Conservation (phyloP, 2,797 vertebrate species). For the Podargus strigoides region DNA sequence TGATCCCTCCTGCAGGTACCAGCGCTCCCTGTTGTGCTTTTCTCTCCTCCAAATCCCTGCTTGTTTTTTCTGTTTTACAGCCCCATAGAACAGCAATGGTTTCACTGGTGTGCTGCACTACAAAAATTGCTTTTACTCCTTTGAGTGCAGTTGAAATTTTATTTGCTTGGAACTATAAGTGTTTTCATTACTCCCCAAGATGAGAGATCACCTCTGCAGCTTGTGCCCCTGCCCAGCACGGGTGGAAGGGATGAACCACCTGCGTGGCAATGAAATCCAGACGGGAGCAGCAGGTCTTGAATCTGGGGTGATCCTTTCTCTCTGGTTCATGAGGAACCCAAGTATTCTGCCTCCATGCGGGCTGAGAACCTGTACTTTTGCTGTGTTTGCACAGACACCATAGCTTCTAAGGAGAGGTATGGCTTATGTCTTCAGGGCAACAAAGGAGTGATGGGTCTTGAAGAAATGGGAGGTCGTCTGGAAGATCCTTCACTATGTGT, state of each 20-base stretch:
- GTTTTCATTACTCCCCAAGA: background rate
- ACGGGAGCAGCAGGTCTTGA: background rate
- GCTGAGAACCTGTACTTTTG: background rate
- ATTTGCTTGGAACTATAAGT: background rate
- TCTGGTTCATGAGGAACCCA: background rate
- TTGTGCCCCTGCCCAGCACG: fast-evolving
- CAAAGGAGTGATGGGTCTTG: background rate
- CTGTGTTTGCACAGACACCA: background rate
- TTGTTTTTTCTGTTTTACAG: background rate
- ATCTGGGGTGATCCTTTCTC: background rate
- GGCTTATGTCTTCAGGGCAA: background rate
- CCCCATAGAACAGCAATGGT: background rate
- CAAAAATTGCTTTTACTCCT: background rate
- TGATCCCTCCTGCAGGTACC: background rate
- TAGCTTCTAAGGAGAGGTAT: background rate
- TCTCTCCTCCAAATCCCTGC: background rate
- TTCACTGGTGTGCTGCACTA: background rate
- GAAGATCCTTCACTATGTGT: background rate
- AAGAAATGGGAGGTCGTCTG: background rate
- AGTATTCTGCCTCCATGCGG: background rate
- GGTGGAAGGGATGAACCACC: background rate
- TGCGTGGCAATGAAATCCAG: background rate
- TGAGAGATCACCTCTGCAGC: background rate
- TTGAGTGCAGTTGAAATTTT: background rate
- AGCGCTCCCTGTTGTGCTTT: background rate